Conservation (phyloP, 2,888 invertebrate genomes). For the Gibbula magus region DNA sequence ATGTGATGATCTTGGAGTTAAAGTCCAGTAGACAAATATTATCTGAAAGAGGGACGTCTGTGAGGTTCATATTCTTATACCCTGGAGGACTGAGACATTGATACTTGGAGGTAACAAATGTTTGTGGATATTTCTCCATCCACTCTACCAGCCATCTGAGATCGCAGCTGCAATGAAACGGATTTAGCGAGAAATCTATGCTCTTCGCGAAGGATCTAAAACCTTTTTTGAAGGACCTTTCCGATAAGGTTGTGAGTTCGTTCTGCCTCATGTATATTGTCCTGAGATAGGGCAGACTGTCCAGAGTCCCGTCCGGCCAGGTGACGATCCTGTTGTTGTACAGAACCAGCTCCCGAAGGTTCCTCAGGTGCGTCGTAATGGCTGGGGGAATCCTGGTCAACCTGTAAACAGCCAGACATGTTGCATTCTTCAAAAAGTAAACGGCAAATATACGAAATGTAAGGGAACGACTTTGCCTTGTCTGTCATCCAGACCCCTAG, state of each 20-base stretch:
- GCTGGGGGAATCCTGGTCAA: not conserved
- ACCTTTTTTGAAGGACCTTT: constrained; percentile 21
- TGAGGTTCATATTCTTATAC: not conserved
- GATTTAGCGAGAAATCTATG: constrained; percentile 79
- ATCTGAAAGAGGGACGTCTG: not conserved
- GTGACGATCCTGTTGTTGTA: not conserved
- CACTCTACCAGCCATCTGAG: constrained; percentile 54
- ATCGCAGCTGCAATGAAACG: constrained; percentile 80
- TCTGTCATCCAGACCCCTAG: no score
- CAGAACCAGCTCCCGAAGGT: not conserved
- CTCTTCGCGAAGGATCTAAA: constrained; percentile 54
- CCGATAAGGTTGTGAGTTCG: constrained; percentile 24
- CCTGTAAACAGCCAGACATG: not conserved
- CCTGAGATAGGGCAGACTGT: not conserved
- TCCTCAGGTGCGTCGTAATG: not conserved
- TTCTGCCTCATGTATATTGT: constrained; percentile 20
- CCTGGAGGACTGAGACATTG: not conserved
- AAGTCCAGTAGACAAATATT: not conserved
- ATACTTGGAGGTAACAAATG: not conserved
- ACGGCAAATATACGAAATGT: no score
- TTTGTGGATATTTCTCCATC: not conserved
- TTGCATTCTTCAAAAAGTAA: no score
- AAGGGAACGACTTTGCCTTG: no score
- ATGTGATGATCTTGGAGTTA: not conserved
- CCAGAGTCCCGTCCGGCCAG: not conserved